Evolutionary conservation across 2,888 invertebrate species (phyloP), one percentile per base, ranked within the genome.

Genomic region (Aspidiotus rigidus): DNA sequence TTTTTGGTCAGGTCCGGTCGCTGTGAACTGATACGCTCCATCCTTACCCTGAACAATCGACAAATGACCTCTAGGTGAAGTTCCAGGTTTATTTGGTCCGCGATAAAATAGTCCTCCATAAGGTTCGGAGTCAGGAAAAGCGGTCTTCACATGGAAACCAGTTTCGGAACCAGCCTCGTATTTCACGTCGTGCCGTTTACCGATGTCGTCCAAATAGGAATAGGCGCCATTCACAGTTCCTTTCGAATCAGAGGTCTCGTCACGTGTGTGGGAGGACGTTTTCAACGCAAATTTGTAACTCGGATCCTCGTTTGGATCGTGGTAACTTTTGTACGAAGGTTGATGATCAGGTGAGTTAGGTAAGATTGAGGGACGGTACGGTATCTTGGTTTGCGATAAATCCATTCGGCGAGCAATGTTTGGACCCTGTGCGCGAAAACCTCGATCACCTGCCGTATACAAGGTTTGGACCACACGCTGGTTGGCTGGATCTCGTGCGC

Each of bases 381-480:
- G 75, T 3, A 74, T 72, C 70, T 74, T 75, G 10, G 71, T 71
- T 78, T 89, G 88, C 71, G 85, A 85, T 42, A 88, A 78, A 74
- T 87, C 86, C 79, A 87, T 85, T 77, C 86, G 86, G 70, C 89
- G 80, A 74, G 85, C 86, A 15, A 88, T 81, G 75, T 86, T 86
- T 17, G 87, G 86, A n/a, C 89, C 89, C 75, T 85, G 83, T 1
- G 86, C 87, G n/a, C 88, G 83, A 77, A 85, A 89, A 80, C 89
- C 89, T 77, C 88, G 83, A 72, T 86, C 85, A 70, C 89, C 89
- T 56, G 89, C 88, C 9, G 89, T 86, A 76, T 89, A 89, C 57
- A 85, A 81, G 5, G 86, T 86, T 75, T 86, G 84, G 75, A 88
- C 86, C 64, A 86, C 81, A 62, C 82, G 82, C 67, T 87, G 86